phyloP scores from a whole-genome alignment of 2,113 vertebrate species.

The western clawed frog (Xenopus tropicalis) region DNA sequence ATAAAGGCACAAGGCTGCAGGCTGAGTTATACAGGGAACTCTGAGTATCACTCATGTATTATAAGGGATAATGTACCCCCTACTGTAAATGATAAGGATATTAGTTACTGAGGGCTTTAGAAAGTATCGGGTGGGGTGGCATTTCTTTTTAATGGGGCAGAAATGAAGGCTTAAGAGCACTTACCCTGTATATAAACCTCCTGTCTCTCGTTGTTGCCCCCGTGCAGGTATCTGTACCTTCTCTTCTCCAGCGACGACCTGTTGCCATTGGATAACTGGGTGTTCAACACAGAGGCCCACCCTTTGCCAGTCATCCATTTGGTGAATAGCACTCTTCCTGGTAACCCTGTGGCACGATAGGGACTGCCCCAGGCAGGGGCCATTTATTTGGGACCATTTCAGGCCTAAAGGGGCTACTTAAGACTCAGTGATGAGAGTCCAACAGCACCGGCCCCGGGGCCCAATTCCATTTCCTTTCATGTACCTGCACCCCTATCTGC shows the following conservation, averaged over 20 bases:
- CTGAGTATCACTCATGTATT: too few relatives aligned
- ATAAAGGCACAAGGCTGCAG: too few relatives aligned
- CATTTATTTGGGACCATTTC: conserved; percentile 66
- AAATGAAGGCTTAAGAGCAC: background rate
- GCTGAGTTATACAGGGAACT: too few relatives aligned
- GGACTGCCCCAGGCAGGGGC: conserved; percentile 59
- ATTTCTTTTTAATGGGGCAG: background rate
- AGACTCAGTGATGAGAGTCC: conserved; percentile 47
- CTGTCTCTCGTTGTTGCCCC: background rate
- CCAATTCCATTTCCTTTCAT: conserved; percentile 29
- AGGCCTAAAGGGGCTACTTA: conserved; percentile 39
- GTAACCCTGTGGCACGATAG: conserved; percentile 83
- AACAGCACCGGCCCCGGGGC: background rate
- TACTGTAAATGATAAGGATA: too few relatives aligned
- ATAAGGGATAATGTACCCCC: too few relatives aligned
- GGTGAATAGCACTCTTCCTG: conserved; percentile 90
- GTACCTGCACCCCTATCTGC: background rate
- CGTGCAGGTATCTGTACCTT: conserved; percentile 91
- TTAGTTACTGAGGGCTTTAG: too few relatives aligned
- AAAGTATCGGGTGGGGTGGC: background rate
- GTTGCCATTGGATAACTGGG: conserved; percentile 94
- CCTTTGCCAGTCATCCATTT: conserved; percentile 91
- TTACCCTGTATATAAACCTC: background rate
- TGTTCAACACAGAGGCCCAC: conserved; percentile 97
- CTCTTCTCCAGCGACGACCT: conserved; percentile 95